Evolutionary conservation across 1,140 invertebrate genomes (phyloP).

Genomic region (Hycleus phaleratus): DNA sequence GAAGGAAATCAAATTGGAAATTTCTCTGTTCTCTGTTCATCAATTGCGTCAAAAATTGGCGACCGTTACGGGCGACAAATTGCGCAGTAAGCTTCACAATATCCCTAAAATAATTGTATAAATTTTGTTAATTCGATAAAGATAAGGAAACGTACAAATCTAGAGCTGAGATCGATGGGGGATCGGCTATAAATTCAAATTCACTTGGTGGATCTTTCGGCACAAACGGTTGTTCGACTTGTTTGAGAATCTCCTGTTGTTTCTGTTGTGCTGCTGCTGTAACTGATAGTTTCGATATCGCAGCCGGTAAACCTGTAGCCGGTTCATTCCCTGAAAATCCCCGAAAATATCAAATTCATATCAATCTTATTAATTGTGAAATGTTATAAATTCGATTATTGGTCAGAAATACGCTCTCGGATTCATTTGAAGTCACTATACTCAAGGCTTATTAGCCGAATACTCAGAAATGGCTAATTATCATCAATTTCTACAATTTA

Average conservation of each 20-base stretch:
- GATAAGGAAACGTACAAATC: constrained; percentile 63
- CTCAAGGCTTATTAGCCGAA: constrained; percentile 33
- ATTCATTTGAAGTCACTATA: constrained; percentile 24
- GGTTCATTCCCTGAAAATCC: constrained; percentile 42
- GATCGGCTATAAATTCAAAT: constrained; percentile 97
- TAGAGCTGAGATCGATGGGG: constrained; percentile 96
- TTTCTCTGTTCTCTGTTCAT: constrained; percentile 98
- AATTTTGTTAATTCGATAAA: constrained; percentile 7
- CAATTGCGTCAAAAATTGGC: constrained; percentile 94
- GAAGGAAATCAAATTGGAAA: constrained; percentile 97
- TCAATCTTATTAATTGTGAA: not conserved
- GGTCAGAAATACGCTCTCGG: constrained; percentile 27
- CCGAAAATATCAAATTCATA: not conserved
- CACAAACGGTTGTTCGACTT: constrained; percentile 79
- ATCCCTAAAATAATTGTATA: constrained; percentile 57
- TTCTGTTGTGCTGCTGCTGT: constrained; percentile 70
- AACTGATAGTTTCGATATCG: constrained; percentile 48
- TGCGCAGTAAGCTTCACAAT: constrained; percentile 97
- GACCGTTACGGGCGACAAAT: constrained; percentile 96
- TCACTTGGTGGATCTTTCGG: constrained; percentile 93
- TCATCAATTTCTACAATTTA: constrained; percentile 26
- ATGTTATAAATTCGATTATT: constrained; percentile 3
- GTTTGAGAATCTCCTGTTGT: constrained; percentile 82
- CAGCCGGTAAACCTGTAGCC: constrained; percentile 31
- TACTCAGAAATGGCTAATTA: constrained; percentile 37